Percentiles rank a stretch among this genome's conserved stretches.
These are phyloP conservation scores for Anoplophora glabripennis DNA, from an alignment of 1,140 invertebrate genomes.

Conservation along the genomic window DNA sequence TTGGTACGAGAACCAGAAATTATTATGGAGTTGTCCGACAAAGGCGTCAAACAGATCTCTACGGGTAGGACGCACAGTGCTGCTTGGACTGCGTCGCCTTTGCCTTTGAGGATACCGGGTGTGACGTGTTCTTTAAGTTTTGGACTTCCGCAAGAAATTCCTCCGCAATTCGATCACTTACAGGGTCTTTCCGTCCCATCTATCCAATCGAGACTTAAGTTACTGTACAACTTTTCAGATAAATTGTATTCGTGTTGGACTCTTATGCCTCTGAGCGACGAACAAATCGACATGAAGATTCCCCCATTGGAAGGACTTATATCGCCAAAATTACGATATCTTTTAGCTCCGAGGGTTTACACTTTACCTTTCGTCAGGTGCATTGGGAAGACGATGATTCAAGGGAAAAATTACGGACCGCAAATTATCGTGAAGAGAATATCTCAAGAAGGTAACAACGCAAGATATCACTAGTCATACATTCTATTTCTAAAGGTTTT, in stretches of 20 bases:
- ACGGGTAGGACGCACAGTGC: constrained; percentile 64
- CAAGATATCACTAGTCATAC: not conserved
- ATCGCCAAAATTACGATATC: constrained; percentile 53
- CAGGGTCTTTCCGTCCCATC: constrained; percentile 53
- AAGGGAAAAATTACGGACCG: constrained; percentile 66
- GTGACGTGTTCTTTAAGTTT: constrained; percentile 53
- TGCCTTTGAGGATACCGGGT: constrained; percentile 52
- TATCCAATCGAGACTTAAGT: constrained; percentile 56
- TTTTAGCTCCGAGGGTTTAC: constrained; percentile 61
- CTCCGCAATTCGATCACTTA: constrained; percentile 58
- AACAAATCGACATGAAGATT: constrained; percentile 48
- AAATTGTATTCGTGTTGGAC: constrained; percentile 63
- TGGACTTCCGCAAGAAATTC: constrained; percentile 55
- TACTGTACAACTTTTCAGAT: constrained; percentile 64
- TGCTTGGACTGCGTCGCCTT: constrained; percentile 61
- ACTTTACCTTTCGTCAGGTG: constrained; percentile 64
- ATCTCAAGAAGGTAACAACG: constrained; percentile 55
- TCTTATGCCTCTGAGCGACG: constrained; percentile 55
- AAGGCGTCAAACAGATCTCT: constrained; percentile 59
- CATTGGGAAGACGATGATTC: constrained; percentile 66
- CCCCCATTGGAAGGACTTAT: constrained; percentile 51
- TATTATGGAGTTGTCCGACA: constrained; percentile 55
- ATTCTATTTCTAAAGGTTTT: constrained; percentile 15
- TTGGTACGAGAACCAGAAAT: constrained; percentile 57
- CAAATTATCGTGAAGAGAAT: constrained; percentile 64